Base-by-base conservation (phyloP, 1,140 invertebrate species). In the Nixonia krombeini region DNA sequence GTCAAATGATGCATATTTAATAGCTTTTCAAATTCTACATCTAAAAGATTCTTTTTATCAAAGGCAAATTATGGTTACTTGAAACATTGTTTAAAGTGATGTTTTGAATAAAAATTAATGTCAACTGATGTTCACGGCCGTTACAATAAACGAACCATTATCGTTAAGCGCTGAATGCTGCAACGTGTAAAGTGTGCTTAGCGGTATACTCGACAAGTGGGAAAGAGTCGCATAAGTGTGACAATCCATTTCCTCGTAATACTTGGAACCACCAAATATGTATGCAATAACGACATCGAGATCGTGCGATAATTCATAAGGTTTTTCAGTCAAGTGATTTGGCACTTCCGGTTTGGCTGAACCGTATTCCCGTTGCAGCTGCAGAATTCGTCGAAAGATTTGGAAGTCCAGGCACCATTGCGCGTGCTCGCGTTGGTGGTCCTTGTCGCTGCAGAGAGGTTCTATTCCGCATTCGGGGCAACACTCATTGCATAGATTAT, bases 221-320 rank as follows among this genome's bases (percentile, higher is more conserved):
- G 89, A 91, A 7, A 92, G 70, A 0, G 85, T 83, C 0, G 89
- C 87, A 53, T 89, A 90, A 37, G 89, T 87, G 23, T 88, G 87
- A 45, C 87, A 85, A 49, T 88, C 88, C 70, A 88, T 86, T n/a
- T 85, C 83, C 73, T 78, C 42, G 57, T 84, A 82, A 33, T 78
- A 75, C 17, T 82, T 76, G 16, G 83, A 86, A 38, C 80, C 75
- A 17, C 81, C 82, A 59, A 87, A 88, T 52, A 90, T 81, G 7
- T 79, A 68, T 8, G 80, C 80, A 15, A 89, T 70, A 0, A 88
- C 73, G 0, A 77, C 72, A 23, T 88, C 86, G 5, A 89, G 85
- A 58, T 85, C 81, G 0, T 84, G 76, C 1, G 86, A 82, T 0
- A 89, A 72, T 82, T 84, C 42, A 35, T 61, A 63, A 1, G 55